Conservation (phyloP, 2,113 vertebrate species). For the Pitta sordida region DNA sequence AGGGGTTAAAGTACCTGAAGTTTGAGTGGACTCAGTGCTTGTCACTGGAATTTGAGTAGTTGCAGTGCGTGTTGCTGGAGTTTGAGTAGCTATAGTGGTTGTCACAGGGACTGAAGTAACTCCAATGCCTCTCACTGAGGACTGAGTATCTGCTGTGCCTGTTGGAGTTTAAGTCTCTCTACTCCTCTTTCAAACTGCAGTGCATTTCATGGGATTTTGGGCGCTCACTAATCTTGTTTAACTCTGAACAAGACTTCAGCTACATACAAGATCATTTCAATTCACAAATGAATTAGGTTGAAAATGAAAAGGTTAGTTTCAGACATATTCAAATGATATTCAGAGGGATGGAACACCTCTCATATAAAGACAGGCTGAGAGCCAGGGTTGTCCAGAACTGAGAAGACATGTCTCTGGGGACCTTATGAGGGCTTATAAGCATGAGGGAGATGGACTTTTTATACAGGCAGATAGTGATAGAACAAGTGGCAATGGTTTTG, state of each 20-base stretch:
- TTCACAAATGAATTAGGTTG: too few species aligned
- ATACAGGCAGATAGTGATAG: fast-evolving
- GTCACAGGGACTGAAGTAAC: background rate
- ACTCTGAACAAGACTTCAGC: background rate
- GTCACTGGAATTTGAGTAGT: background rate
- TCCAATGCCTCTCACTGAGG: background rate
- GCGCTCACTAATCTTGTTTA: background rate
- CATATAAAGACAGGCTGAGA: background rate
- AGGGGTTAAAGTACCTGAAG: background rate
- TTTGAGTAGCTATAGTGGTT: background rate
- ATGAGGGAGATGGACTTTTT: background rate
- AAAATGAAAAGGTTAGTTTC: background rate
- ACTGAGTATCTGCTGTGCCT: background rate
- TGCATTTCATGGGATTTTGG: background rate
- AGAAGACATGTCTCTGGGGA: background rate
- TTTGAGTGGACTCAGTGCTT: background rate
- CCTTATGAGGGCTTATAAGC: too few species aligned
- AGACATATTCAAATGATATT: background rate
- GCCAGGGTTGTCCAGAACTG: background rate
- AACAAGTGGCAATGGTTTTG: background rate
- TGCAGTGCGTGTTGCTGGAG: background rate
- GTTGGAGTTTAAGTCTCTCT: background rate
- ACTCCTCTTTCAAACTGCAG: background rate
- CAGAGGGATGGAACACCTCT: background rate
- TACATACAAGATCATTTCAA: too few species aligned